Base-by-base conservation (phyloP, 1,140 invertebrate genomes). In the Ceratitis capitata region DNA sequence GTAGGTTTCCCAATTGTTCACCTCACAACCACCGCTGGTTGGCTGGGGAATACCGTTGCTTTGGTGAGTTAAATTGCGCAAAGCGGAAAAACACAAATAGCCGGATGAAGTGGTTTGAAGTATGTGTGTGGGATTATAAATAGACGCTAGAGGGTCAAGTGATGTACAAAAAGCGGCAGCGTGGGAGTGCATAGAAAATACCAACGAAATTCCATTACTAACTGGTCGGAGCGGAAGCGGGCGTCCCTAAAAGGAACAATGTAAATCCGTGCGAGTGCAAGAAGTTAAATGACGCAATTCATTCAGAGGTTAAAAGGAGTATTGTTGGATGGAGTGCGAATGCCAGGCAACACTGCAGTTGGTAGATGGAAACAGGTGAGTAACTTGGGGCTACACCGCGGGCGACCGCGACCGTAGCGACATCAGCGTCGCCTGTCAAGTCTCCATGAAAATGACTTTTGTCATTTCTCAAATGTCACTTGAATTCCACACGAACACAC, bases 381-480 rank as follows among this genome's bases (percentile, higher is more conserved):
- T 39, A 16, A 39, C 39, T 45, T 78, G 39, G 10, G 42, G 39
- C 7, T 9, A 69, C 29, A 69, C 61, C 61, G 61, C 61, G 61
- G 16, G 32, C 14, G 64, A 5, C 1, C 6, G 19, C 35, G 35
- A 12, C 29, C 29, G 10, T 19, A 29, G 45, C 26, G 47, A 53
- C n/a, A 12, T 26, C 49, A 23, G 19, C 26, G 82, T 51, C 82
- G 82, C 45, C 82, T 83, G 82, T 83, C 82, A 83, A 83, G 26
- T 83, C 82, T 53, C 82, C 82, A 45, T 83, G 82, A 83, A 53
- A 83, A 83, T 83, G 82, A 83, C 82, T 83, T 83, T 83, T 83
- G 82, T 83, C 82, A 83, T 83, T 83, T 83, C 69, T 83, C 49
- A 83, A 83, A 83, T 83, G 82, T 83, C 82, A 83, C 82, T 83